These are phyloP conservation scores for Trypoxylon attenuatum DNA, from an alignment of 2,888 invertebrate genomes.

Conservation along the genomic window DNA sequence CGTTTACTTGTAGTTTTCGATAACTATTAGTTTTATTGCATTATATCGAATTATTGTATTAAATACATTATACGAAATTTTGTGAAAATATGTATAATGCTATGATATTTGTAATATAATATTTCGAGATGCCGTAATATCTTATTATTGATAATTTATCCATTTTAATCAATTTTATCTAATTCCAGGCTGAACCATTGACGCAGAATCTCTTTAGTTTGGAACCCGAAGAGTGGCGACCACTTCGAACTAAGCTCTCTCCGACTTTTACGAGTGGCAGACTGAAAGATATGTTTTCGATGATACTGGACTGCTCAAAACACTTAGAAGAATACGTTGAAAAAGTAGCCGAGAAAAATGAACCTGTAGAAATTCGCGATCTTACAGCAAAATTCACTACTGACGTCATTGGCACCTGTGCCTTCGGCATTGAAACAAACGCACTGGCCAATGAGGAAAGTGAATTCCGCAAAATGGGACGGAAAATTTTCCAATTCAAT, in stretches of 20 bases:
- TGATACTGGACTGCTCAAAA: slow-evolving; percentile 74
- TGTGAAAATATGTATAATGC: no score
- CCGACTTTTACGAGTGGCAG: slow-evolving; percentile 76
- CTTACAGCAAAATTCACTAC: slow-evolving; percentile 71
- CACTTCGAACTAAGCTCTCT: slow-evolving; percentile 74
- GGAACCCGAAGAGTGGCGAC: slow-evolving; percentile 76
- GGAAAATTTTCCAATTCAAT: slow-evolving; percentile 50
- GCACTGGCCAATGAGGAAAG: slow-evolving; percentile 63
- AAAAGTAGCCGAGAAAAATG: slow-evolving; percentile 47
- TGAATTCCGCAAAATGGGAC: slow-evolving; percentile 68
- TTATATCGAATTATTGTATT: no score
- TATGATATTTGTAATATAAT: no score
- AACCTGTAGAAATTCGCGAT: slow-evolving; percentile 57
- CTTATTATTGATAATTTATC: no score
- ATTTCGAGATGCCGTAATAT: no score
- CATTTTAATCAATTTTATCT: slow-evolving; percentile 43
- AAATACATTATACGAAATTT: no score
- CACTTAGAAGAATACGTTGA: slow-evolving; percentile 73
- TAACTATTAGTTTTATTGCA: no score
- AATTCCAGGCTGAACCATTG: slow-evolving; percentile 70
- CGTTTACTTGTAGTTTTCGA: no score
- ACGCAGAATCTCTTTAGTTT: slow-evolving; percentile 73
- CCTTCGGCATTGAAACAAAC: slow-evolving; percentile 73
- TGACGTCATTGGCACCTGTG: slow-evolving; percentile 73
- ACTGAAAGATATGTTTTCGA: slow-evolving; percentile 75